Evolutionary conservation across 2,888 invertebrate species (phyloP), one percentile per base, ranked within the genome.

Genomic region (Nomada hirtipes): DNA sequence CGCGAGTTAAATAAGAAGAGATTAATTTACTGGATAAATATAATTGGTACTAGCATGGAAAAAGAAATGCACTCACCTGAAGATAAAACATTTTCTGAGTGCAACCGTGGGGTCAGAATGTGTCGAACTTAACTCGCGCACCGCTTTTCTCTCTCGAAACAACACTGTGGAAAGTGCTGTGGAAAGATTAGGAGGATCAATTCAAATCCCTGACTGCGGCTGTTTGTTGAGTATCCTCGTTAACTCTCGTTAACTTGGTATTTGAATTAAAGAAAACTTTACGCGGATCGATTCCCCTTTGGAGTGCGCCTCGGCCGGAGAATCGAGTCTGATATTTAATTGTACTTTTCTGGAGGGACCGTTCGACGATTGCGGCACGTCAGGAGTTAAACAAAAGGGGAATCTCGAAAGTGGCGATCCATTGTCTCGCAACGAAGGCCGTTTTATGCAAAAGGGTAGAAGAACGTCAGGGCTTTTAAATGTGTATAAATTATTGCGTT

Each of bases 81-180:
- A 88, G 70, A 26, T 88, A 88, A 79, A 86, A 87, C 87, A 87
- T 87, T 55, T 80, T 82, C 50, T 44, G 50, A 63, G 52, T 55
- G 29, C 47, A 60, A 60, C 59, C 23, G 29, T 23, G 65, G 59
- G 53, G 15, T 23, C 61, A 68, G 74, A 60, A 3, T 42, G 61
- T 85, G 47, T 53, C 44, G 76, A 64, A 50, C 63, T 57, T 61
- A 86, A 84, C 57, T 86, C 76, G 53, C 80, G 75, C 60, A 73
- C 65, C 74, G 69, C 47, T 44, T 67, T 64, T 7, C 7, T 36
- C 36, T 63, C 71, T 65, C 36, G 42, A 20, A 55, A 36, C 59
- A 52, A 20, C 76, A 81, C 82, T 76, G 75, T n/a, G 71, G 36
- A 63, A 76, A 82, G 13, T n/a, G n/a, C n/a, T n/a, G n/a, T n/a